Base-by-base conservation (phyloP, 2,113 vertebrate genomes). In the Anoplopoma fimbria region DNA sequence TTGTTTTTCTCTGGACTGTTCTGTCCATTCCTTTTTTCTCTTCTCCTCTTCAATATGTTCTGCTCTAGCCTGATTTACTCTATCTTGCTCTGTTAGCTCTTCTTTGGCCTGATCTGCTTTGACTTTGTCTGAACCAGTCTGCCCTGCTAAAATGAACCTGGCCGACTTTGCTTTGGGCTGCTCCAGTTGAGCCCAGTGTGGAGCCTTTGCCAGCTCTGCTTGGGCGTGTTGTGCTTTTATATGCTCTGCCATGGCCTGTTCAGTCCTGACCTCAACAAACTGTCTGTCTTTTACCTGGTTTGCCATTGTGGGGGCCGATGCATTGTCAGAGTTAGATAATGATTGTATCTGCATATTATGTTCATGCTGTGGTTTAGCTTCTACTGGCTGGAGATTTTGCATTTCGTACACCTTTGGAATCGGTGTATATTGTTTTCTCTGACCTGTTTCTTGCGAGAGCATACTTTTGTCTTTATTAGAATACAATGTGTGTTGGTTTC, bases 71-170 rank as follows among this genome's bases (percentile, higher is more conserved):
- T 80, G 70, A 40, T 72, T 71, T 57, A 14, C n/a, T 63, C 1
- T 62, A 6, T 75, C 6, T 0, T 33, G 29, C 19, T 75, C 47
- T 79, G 36, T 61, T 58, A 36, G 23, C 51, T 85, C 71, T 72
- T 38, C 78, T 72, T 65, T 85, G 63, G 23, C 42, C 65, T 62
- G 21, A 62, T 87, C 70, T 81, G 57, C 51, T 60, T 67, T 75
- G 64, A 72, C 68, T 70, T 69, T 71, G 27, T 75, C 81, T 68
- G 67, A 69, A 45, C 55, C 77, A 61, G 60, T 68, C 71, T 87
- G 79, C 53, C 42, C 81, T 81, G 80, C 79, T 85, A 89, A 87
- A 86, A 80, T 91, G 85, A 87, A 75, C 79, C 31, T 14, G 45
- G 74, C 64, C 9, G 49, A 27, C 65, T 87, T 85, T 58, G 21